Percentiles rank a stretch among this genome's conserved stretches.
Evolutionary conservation across 2,888 invertebrate species (phyloP).

Genomic region (Harpagoxenus sublaevis): DNA sequence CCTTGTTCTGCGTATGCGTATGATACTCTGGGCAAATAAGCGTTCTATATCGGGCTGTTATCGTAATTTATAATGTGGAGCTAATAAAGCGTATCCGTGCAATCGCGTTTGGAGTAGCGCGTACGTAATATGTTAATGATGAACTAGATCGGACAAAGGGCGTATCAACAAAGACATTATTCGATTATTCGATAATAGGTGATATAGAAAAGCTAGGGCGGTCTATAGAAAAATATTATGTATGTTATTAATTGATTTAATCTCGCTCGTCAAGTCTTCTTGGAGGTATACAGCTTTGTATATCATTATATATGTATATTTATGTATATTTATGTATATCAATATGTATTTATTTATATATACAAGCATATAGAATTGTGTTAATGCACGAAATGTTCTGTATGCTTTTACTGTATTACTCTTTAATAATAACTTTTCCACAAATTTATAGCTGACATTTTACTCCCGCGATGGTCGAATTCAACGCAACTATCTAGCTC

Average conservation of each 20-base stretch:
- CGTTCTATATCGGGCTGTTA: slow-evolving; percentile 46
- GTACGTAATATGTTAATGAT: slow-evolving; percentile 50
- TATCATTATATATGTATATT: background rate
- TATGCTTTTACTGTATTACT: background rate
- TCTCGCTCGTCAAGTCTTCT: background rate
- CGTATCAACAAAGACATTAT: slow-evolving; percentile 20
- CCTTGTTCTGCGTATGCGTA: slow-evolving; percentile 39
- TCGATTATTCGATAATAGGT: slow-evolving; percentile 23
- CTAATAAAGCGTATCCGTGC: slow-evolving; percentile 54
- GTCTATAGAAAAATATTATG: background rate
- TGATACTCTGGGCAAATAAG: slow-evolving; percentile 47
- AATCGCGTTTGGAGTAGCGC: slow-evolving; percentile 48
- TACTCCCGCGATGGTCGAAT: background rate
- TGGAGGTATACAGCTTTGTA: background rate
- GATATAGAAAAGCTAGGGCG: slow-evolving; percentile 13
- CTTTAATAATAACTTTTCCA: background rate
- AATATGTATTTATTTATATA: background rate
- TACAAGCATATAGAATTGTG: background rate
- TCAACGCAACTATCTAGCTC: background rate
- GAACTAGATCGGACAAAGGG: slow-evolving; percentile 39
- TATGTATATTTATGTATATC: background rate
- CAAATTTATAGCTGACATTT: background rate
- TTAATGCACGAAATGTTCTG: background rate
- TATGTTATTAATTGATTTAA: slow-evolving; percentile 19
- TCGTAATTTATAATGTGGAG: slow-evolving; percentile 53